A percentile compares a stretch with the other conserved stretches of the same genome.
phyloP scores from a whole-genome alignment of 2,797 vertebrate genomes.

The Tolypeutes matacus region DNA sequence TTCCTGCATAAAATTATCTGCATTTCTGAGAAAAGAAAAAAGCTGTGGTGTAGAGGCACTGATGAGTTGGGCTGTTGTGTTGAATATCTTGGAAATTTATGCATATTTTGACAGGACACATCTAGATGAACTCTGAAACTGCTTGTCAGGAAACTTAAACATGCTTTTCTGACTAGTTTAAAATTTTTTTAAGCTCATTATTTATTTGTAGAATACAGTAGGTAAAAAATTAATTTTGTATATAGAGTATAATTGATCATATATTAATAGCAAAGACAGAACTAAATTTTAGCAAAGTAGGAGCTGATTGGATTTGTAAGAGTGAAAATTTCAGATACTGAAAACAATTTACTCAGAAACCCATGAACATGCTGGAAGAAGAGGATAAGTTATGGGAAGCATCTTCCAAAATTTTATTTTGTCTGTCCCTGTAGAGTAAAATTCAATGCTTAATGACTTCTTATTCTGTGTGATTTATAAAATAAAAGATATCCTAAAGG shows the following conservation, averaged over 20 bases:
- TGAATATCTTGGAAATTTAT: slow-evolving; percentile 59
- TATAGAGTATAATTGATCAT: background rate
- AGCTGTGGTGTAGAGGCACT: rapidly evolving
- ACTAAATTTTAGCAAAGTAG: background rate
- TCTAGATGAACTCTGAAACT: slow-evolving; percentile 28
- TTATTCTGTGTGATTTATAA: background rate
- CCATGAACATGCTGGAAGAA: slow-evolving; percentile 2
- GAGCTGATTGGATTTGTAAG: slow-evolving; percentile 18
- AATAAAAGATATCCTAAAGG: slow-evolving; percentile 57
- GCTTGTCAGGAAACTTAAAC: slow-evolving; percentile 64
- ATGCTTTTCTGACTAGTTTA: slow-evolving; percentile 42
- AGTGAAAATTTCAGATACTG: slow-evolving; percentile 10
- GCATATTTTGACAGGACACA: slow-evolving; percentile 72
- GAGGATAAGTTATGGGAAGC: slow-evolving; percentile 13
- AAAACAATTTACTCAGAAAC: slow-evolving; percentile 37
- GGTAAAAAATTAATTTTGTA: slow-evolving; percentile 21
- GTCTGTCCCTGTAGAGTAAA: slow-evolving; percentile 11
- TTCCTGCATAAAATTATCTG: slow-evolving; percentile 70
- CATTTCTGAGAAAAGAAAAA: slow-evolving; percentile 55
- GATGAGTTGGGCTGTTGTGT: background rate
- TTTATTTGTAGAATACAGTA: slow-evolving; percentile 46
- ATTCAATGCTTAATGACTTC: slow-evolving; percentile 39
- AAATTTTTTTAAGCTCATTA: slow-evolving; percentile 40
- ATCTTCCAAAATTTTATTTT: background rate
- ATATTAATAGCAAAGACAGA: background rate